Base-by-base conservation (phyloP, 2,797 vertebrate genomes). In the Bradypodion ventrale region DNA sequence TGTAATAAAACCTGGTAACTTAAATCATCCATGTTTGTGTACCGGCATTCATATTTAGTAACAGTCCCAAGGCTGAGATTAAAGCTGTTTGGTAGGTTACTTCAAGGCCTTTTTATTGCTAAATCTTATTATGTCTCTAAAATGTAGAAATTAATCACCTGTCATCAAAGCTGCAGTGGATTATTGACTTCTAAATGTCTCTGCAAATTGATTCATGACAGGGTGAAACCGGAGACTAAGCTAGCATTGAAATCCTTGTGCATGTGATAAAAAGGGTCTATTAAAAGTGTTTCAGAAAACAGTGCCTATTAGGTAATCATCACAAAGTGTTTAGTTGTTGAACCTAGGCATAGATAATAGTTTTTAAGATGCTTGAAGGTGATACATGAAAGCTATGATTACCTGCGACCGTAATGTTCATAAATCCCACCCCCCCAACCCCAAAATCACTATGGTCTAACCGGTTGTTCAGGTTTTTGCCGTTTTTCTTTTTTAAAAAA, bases 181-280 rank as follows among this genome's bases (percentile, higher is more conserved):
- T 96, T 96, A 96, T 96, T 96, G 96, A 96, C 95, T 96, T 96
- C 95, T 96, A 96, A 96, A 96, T 96, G 95, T 96, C 96, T 96
- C 95, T 95, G 94, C 95, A 89, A 96, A 96, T 95, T 96, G 95
- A 96, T 96, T 96, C 95, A 96, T 96, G 96, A 95, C 94, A 95
- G 94, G 96, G 95, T 94, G 95, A 96, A 96, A 95, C 94, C 94
- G 92, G 94, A 95, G 94, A 95, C 94, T 94, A 93, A 96, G 94
- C 95, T 94, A 95, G 93, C 88, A 89, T 92, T 94, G 95, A 95
- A 95, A 95, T 95, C 95, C 93, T 95, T 91, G 92, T 93, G 95
- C 94, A 93, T 95, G 94, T 95, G 94, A 96, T 96, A 96, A 95
- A 96, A 95, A 92, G 89, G 87, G 91, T 95, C 94, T 96, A 95